phyloP scores from a whole-genome alignment of 2,113 vertebrate species.

The Thryonomys swinderianus region DNA sequence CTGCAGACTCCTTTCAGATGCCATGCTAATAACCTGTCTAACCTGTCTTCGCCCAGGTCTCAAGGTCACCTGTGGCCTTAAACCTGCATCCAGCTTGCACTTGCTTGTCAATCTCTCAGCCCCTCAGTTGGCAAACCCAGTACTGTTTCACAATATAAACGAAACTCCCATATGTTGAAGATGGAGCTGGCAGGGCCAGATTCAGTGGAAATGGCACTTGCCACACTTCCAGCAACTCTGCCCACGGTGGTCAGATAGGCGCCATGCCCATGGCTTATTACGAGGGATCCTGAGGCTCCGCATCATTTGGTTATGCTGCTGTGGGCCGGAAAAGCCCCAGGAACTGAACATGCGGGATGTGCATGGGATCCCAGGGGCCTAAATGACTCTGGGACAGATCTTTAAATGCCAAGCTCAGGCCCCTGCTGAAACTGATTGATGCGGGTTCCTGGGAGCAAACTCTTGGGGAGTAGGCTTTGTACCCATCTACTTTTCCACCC shows the following conservation, averaged over 20 bases:
- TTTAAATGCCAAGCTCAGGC: background rate
- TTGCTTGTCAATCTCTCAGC: background rate
- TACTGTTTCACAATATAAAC: background rate
- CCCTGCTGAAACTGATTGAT: background rate
- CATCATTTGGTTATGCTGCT: background rate
- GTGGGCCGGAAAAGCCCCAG: background rate
- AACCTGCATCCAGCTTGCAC: background rate
- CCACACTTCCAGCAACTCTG: background rate
- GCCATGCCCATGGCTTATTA: background rate
- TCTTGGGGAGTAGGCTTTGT: background rate
- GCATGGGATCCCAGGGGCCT: background rate
- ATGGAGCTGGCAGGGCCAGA: background rate
- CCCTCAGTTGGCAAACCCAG: background rate
- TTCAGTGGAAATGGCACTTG: no score
- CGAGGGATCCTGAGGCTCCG: background rate
- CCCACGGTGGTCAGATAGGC: background rate
- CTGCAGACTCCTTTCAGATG: no score
- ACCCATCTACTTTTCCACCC: background rate
- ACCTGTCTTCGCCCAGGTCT: background rate
- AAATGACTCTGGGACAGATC: background rate
- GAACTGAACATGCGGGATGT: accelerated
- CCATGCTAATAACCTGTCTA: background rate
- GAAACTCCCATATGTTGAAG: no score
- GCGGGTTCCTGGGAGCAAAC: background rate
- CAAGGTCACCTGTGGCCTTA: background rate